Conservation (phyloP, 2,113 vertebrate species). For the Phrynosoma blainvillii region DNA sequence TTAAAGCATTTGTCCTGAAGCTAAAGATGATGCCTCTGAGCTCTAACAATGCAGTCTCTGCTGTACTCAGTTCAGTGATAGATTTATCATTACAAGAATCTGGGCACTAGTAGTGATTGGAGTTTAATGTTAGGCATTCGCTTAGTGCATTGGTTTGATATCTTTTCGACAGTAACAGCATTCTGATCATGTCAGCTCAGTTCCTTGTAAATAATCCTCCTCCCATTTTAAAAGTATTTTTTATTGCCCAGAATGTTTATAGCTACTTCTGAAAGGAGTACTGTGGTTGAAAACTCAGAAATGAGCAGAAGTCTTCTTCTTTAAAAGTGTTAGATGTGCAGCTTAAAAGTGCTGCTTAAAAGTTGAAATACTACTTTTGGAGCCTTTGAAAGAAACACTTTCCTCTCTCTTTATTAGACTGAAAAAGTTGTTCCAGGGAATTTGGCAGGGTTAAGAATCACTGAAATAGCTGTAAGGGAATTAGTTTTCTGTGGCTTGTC, state of each 20-base stretch:
- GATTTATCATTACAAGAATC: constrained; percentile 32
- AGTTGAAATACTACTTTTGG: too few relatives aligned
- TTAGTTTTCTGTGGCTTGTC: too few relatives aligned
- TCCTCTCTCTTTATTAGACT: too few relatives aligned
- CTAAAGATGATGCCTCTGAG: constrained; percentile 33
- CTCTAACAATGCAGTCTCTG: constrained; percentile 36
- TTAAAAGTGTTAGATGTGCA: too few relatives aligned
- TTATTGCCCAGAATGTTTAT: not conserved
- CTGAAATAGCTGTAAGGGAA: too few relatives aligned
- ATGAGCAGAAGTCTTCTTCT: too few relatives aligned
- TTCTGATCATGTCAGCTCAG: constrained; percentile 40
- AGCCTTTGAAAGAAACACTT: too few relatives aligned
- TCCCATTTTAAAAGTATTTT: not conserved
- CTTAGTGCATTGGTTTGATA: constrained; percentile 3
- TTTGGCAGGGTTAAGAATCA: too few relatives aligned
- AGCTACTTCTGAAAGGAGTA: not conserved
- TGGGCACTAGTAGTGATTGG: not conserved
- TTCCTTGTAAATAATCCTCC: constrained; percentile 27
- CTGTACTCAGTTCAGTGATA: constrained; percentile 23
- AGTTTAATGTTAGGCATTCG: constrained; percentile 1
- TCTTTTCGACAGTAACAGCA: not conserved
- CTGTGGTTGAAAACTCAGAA: too few relatives aligned
- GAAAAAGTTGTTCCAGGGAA: too few relatives aligned
- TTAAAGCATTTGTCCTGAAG: constrained; percentile 42
- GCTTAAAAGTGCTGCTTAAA: too few relatives aligned